Evolutionary conservation across 2,113 vertebrate species (phyloP).

Genomic region (Lontra canadensis): DNA sequence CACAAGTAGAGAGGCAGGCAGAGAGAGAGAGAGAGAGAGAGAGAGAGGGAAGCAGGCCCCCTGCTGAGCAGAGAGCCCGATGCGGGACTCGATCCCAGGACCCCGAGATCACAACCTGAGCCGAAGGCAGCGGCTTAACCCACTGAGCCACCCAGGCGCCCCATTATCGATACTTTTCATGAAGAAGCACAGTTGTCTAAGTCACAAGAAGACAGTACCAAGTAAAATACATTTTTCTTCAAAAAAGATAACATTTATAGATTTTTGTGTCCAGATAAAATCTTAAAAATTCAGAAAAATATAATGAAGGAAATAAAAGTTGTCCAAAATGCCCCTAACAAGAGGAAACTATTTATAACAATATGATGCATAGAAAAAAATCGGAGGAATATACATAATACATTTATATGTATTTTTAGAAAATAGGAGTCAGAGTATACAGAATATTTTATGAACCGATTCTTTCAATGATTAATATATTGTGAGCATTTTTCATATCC

Average conservation of each 20-base stretch:
- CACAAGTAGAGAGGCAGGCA: too few relatives aligned
- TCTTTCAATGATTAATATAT: not conserved
- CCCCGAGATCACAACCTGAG: too few relatives aligned
- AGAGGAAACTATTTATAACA: not conserved
- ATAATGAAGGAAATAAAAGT: slow-evolving; percentile 3
- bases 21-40: too few relatives aligned
- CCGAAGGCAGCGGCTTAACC: too few relatives aligned
- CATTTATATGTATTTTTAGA: not conserved
- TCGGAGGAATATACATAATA: not conserved
- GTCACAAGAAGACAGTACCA: not conserved
- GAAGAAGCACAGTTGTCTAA: not conserved
- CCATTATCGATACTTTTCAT: not conserved
- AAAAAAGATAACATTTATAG: not conserved
- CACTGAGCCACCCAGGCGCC: too few relatives aligned
- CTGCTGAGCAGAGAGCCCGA: too few relatives aligned
- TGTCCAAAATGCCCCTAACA: not conserved
- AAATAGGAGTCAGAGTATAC: not conserved
- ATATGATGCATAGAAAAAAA: not conserved
- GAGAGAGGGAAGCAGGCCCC: too few relatives aligned
- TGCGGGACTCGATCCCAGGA: too few relatives aligned
- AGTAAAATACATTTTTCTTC: slow-evolving; percentile 12
- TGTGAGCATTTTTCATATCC: not conserved
- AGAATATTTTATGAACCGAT: not conserved
- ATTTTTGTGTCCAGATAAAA: slow-evolving; percentile 27
- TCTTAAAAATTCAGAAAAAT: not conserved